Conservation (phyloP, 1,140 invertebrate species). For the Campoletis sonorensis region DNA sequence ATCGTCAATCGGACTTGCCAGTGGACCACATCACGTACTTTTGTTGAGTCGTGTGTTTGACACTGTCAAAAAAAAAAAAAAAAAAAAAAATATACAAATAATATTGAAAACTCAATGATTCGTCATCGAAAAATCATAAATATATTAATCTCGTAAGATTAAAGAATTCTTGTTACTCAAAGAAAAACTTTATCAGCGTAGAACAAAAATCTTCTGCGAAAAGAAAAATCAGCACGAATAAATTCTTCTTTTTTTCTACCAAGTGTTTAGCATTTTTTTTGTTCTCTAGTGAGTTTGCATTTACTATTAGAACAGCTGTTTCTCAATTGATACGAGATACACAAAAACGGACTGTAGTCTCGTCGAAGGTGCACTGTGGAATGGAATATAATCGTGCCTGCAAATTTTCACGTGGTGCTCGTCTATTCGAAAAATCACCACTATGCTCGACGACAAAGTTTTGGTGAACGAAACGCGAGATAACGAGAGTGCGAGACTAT, state of each 20-base stretch:
- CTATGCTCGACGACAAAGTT: slow-evolving; percentile 37
- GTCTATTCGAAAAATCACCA: not conserved
- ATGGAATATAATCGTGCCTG: slow-evolving; percentile 34
- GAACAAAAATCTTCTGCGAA: no score
- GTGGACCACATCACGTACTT: slow-evolving; percentile 1
- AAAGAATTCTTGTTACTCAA: no score
- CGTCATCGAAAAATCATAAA: no score
- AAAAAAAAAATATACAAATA: no score
- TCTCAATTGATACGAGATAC: not conserved
- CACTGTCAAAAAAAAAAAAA: not conserved
- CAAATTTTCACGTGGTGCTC: not conserved
- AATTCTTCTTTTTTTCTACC: no score
- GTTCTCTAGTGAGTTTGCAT: not conserved
- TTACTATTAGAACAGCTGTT: no score
- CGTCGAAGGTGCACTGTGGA: slow-evolving; percentile 38
- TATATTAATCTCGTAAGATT: no score
- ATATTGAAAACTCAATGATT: no score
- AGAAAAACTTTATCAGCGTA: no score
- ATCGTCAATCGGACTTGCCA: slow-evolving; percentile 11
- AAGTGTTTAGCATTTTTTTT: not conserved
- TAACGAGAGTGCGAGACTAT: slow-evolving; percentile 22
- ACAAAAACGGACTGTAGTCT: not conserved
- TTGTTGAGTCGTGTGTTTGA: not conserved
- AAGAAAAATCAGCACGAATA: no score
- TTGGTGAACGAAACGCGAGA: slow-evolving; percentile 23